Conservation (phyloP, 2,113 vertebrate genomes). For the Struthio camelus region DNA sequence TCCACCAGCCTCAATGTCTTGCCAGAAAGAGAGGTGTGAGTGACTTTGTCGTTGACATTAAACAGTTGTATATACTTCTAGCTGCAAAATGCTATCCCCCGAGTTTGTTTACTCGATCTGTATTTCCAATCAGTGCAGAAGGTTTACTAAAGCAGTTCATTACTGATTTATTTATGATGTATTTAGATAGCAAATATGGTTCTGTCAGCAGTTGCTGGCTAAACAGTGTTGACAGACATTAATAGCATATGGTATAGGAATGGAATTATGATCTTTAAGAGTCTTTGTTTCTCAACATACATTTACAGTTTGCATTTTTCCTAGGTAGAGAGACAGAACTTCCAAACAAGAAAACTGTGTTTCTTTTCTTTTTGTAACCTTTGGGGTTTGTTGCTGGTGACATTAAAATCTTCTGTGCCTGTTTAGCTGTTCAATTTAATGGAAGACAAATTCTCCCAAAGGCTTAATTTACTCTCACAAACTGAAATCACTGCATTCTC, state of each 20-base stretch:
- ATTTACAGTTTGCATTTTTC: conserved; percentile 62
- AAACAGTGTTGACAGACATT: conserved; percentile 87
- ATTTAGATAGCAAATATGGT: conserved; percentile 87
- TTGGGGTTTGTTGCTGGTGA: conserved; percentile 75
- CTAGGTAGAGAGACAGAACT: conserved; percentile 52
- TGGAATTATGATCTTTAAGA: conserved; percentile 81
- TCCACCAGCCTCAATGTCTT: conserved; percentile 42
- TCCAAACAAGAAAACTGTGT: conserved; percentile 23
- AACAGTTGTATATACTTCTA: conserved; percentile 77
- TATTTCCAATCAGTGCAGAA: conserved; percentile 82
- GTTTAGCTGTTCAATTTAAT: conserved; percentile 82
- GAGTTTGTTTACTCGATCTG: conserved; percentile 81
- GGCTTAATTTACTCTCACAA: conserved; percentile 80
- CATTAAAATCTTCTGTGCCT: conserved; percentile 78
- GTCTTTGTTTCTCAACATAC: conserved; percentile 68
- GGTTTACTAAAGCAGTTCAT: conserved; percentile 84
- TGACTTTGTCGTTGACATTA: conserved; percentile 83
- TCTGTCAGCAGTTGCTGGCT: conserved; percentile 85
- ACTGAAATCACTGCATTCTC: conserved; percentile 77
- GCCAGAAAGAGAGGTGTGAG: conserved; percentile 71
- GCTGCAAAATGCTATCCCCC: conserved; percentile 69
- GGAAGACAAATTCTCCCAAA: conserved; percentile 81
- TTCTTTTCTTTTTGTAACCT: conserved; percentile 69
- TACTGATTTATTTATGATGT: conserved; percentile 88
- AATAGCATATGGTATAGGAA: conserved; percentile 84